A percentile compares a stretch with the other conserved stretches of the same genome.
These are phyloP conservation scores for Xylophagus ater DNA, from an alignment of 2,888 invertebrate species.

Conservation along the genomic window DNA sequence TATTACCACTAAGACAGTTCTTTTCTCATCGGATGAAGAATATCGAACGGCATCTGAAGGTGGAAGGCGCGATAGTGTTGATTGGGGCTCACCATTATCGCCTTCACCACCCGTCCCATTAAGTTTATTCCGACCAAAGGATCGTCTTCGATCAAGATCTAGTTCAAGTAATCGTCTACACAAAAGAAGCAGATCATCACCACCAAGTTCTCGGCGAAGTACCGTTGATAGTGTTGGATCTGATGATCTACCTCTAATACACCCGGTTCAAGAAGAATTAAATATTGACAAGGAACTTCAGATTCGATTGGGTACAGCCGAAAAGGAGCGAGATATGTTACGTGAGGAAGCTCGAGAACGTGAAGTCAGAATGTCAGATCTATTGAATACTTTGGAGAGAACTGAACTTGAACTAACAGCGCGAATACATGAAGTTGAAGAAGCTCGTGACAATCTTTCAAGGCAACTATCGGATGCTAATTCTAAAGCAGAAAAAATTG, in stretches of 20 bases:
- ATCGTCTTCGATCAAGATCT: conserved; percentile 44
- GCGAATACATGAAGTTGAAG: conserved; percentile 59
- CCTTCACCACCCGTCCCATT: conserved; percentile 56
- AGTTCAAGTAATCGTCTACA: conserved; percentile 44
- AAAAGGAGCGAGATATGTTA: conserved; percentile 60
- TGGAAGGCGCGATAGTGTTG: conserved; percentile 66
- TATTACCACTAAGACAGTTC: conserved; percentile 51
- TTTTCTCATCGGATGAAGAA: conserved; percentile 78
- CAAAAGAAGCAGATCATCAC: conserved; percentile 50
- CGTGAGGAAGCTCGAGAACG: conserved; percentile 60
- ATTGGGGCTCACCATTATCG: conserved; percentile 64
- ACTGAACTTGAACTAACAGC: conserved; percentile 64
- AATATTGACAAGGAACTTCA: conserved; percentile 49
- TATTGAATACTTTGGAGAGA: conserved; percentile 61
- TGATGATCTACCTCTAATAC: conserved; percentile 41
- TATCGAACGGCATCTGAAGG: conserved; percentile 80
- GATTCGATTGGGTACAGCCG: conserved; percentile 55
- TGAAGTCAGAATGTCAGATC: conserved; percentile 66
- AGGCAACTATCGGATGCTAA: conserved; percentile 56
- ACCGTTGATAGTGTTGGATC: conserved; percentile 53
- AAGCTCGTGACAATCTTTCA: conserved; percentile 49
- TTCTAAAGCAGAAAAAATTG: conserved; percentile 56
- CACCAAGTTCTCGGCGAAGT: conserved; percentile 48
- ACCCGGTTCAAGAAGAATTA: conserved; percentile 33
- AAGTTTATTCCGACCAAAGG: conserved; percentile 53